Conservation (phyloP, 2,888 invertebrate genomes). For the Drosophila anceps region DNA sequence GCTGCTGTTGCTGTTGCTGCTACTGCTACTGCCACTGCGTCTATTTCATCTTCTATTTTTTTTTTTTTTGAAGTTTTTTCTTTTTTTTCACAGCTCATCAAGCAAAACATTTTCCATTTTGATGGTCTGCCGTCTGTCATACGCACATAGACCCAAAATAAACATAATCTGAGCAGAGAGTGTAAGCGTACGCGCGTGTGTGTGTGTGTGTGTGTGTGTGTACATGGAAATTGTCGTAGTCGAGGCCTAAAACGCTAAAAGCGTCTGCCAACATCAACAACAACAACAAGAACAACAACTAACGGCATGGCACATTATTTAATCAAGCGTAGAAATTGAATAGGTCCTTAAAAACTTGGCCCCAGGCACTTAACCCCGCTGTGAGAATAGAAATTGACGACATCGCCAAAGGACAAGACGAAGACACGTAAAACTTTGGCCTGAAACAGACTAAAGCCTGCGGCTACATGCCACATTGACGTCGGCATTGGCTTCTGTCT, state of each 20-base stretch:
- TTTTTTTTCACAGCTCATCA: constrained; percentile 72
- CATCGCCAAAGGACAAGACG: constrained; percentile 59
- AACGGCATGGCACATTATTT: constrained; percentile 75
- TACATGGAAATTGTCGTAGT: constrained; percentile 64
- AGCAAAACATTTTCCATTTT: constrained; percentile 69
- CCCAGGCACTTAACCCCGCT: constrained; percentile 78
- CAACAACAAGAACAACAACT: constrained; percentile 31
- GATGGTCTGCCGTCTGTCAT: constrained; percentile 67
- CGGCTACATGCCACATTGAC: constrained; percentile 1
- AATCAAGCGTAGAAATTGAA: constrained; percentile 81
- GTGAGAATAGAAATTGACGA: constrained; percentile 79
- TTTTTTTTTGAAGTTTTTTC: constrained; percentile 58
- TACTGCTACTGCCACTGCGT: not conserved
- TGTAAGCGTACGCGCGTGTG: constrained; percentile 21
- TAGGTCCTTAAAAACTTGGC: constrained; percentile 81
- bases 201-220: constrained; percentile 24
- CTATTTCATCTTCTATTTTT: constrained; percentile 10
- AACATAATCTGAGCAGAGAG: constrained; percentile 74
- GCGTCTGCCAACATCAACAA: constrained; percentile 61
- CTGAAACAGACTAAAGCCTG: constrained; percentile 15
- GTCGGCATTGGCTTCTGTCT: constrained; percentile 41
- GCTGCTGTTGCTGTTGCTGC: constrained; percentile 4
- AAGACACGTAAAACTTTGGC: constrained; percentile 38
- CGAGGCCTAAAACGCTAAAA: constrained; percentile 67
- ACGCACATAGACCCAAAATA: constrained; percentile 66